These are phyloP conservation scores for Heteromyza rotundicornis DNA, from an alignment of 2,888 invertebrate genomes.

Conservation along the genomic window DNA sequence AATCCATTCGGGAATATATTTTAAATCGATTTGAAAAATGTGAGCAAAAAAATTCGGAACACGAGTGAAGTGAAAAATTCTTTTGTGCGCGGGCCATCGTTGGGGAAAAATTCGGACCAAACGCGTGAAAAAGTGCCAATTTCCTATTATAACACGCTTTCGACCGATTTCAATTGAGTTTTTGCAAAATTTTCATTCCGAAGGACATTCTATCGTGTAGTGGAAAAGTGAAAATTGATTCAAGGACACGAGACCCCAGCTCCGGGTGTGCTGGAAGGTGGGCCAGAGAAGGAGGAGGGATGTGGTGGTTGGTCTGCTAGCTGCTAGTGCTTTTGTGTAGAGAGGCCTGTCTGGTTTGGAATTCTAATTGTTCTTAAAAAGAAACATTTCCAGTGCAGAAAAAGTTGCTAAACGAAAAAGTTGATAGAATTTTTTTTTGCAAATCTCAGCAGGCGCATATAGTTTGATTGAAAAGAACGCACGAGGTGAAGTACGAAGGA, in stretches of 20 bases:
- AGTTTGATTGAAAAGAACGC: too few species aligned
- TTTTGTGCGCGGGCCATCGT: background rate
- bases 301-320: background rate
- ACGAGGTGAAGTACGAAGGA: too few species aligned
- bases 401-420: too few species aligned
- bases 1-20: background rate
- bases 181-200: slow-evolving; percentile 12
- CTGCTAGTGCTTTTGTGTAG: background rate
- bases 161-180: background rate
- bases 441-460: too few species aligned
- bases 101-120: slow-evolving; percentile 13
- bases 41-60: background rate
- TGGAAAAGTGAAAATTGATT: slow-evolving; percentile 40
- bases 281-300: background rate
- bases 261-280: background rate
- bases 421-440: too few species aligned
- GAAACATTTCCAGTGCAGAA: too few species aligned
- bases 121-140: background rate
- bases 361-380: too few species aligned
- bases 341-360: too few species aligned
- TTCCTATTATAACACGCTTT: background rate
- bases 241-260: slow-evolving; percentile 45
- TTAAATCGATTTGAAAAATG: background rate
- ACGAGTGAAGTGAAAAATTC: background rate
- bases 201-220: slow-evolving; percentile 27